Conservation (phyloP, 2,113 vertebrate species). For the Scophthalmus maximus region DNA sequence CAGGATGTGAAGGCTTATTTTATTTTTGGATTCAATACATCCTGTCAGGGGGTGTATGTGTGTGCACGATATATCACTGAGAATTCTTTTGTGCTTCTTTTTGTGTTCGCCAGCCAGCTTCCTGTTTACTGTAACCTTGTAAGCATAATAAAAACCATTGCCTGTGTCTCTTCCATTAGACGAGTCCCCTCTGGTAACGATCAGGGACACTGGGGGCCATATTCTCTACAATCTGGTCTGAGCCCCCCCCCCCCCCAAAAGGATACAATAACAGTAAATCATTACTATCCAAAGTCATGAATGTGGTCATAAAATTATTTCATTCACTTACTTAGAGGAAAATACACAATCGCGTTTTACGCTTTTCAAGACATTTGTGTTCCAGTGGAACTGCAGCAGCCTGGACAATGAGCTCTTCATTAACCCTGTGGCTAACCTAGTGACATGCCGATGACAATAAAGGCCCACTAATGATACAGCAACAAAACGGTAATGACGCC, state of each 20-base stretch:
- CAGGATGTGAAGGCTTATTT: constrained; percentile 4
- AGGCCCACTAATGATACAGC: constrained; percentile 52
- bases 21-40: constrained; percentile 16
- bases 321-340: constrained; percentile 23
- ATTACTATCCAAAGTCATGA: constrained; percentile 3
- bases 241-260: background rate
- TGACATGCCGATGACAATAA: constrained; percentile 44
- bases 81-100: constrained; percentile 1
- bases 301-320: constrained; percentile 19
- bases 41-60: constrained; percentile 20
- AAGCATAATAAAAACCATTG: constrained; percentile 58
- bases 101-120: constrained; percentile 9
- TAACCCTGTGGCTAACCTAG: constrained; percentile 40
- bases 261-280: constrained; percentile 16
- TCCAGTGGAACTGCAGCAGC: constrained; percentile 8
- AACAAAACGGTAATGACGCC: constrained; percentile 59
- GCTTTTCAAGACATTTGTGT: constrained; percentile 38
- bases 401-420: constrained; percentile 52
- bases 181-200: constrained; percentile 46
- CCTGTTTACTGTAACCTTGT: constrained; percentile 48
- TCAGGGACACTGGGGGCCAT: background rate
- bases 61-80: too few relatives aligned
- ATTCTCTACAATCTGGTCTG: background rate
- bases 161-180: constrained; percentile 43
- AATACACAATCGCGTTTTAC: constrained; percentile 2